A percentile compares a stretch with the other conserved stretches of the same genome.
Conservation (phyloP, 2,888 invertebrate genomes). For the Microplitis deprimator region DNA sequence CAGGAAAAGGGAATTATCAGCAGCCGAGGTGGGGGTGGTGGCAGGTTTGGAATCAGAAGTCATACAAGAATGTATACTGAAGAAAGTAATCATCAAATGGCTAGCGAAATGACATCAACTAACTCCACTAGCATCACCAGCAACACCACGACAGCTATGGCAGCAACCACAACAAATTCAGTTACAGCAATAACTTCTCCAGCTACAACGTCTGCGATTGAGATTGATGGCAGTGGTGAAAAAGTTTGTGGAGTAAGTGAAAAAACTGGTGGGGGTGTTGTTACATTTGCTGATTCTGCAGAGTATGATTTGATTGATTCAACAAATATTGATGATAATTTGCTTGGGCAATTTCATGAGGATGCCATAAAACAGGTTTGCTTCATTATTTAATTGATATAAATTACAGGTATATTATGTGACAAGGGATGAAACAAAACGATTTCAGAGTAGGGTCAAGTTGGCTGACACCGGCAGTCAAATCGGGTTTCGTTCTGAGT, state of each 20-base stretch:
- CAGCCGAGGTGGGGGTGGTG: slow-evolving; percentile 47
- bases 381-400: neutral
- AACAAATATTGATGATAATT: slow-evolving; percentile 73
- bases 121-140: slow-evolving; percentile 68
- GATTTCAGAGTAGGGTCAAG: too few species aligned
- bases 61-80: slow-evolving; percentile 68
- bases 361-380: slow-evolving; percentile 81
- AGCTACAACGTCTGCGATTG: slow-evolving; percentile 64
- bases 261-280: slow-evolving; percentile 46
- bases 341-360: slow-evolving; percentile 83
- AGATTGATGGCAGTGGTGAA: neutral
- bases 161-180: slow-evolving; percentile 42
- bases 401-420: neutral
- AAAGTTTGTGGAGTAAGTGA: neutral
- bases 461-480: too few species aligned
- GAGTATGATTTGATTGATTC: slow-evolving; percentile 75
- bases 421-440: neutral
- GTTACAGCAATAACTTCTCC: slow-evolving; percentile 58
- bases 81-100: slow-evolving; percentile 59
- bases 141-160: slow-evolving; percentile 61
- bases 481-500: too few species aligned
- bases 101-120: slow-evolving; percentile 23
- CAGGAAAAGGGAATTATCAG: slow-evolving; percentile 52
- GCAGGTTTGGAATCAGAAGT: slow-evolving; percentile 46
- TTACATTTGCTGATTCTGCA: slow-evolving; percentile 66